A percentile compares a stretch with the other conserved stretches of the same genome.
Evolutionary conservation across 2,113 vertebrate genomes (phyloP).

Genomic region (Tychaedon coryphoeus): DNA sequence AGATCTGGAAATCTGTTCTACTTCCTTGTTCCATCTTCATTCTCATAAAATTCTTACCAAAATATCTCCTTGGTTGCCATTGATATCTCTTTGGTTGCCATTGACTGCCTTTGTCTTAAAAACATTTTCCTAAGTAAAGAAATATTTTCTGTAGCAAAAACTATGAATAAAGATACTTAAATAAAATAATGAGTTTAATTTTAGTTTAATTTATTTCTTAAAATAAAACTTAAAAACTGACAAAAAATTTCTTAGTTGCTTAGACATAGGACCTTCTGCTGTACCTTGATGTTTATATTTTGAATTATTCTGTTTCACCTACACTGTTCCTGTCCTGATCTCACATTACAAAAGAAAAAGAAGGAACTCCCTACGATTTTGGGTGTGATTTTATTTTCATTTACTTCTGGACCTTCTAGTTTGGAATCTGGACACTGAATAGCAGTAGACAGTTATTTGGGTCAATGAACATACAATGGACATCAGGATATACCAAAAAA

Average conservation of each 20-base stretch:
- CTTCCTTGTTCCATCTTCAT: neutral
- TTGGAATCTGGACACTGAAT: neutral
- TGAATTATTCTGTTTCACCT: neutral
- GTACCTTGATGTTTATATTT: neutral
- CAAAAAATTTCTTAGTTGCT: neutral
- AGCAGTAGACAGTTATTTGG: neutral
- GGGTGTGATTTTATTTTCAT: neutral
- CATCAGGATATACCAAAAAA: neutral
- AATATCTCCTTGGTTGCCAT: neutral
- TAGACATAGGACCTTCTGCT: neutral
- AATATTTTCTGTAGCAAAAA: neutral
- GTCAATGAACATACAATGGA: neutral
- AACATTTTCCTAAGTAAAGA: neutral
- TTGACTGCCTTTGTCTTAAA: neutral
- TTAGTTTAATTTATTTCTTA: neutral
- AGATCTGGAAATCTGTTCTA: neutral
- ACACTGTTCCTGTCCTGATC: neutral
- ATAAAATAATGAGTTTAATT: neutral
- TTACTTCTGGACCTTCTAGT: neutral
- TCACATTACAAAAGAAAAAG: neutral
- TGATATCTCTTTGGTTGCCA: neutral
- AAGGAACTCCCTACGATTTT: neutral
- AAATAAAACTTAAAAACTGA: neutral
- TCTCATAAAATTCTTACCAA: neutral
- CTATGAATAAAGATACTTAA: neutral